These are phyloP conservation scores for Acanthurus lineatus DNA, from an alignment of 2,797 vertebrate genomes.

Conservation along the genomic window DNA sequence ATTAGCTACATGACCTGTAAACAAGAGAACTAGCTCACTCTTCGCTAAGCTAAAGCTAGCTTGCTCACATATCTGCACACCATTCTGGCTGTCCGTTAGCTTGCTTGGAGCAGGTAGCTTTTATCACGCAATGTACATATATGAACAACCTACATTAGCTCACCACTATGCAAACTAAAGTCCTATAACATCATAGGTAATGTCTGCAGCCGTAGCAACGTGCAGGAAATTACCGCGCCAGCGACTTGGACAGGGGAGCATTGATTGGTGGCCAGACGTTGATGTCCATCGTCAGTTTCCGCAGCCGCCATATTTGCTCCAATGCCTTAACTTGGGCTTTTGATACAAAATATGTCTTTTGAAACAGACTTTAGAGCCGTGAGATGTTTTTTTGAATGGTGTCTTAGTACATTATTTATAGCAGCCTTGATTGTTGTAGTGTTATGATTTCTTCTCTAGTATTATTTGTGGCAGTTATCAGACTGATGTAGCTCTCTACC, in stretches of 20 bases:
- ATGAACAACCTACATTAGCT: no score
- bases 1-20: slow-evolving; percentile 13
- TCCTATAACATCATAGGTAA: not conserved
- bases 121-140: not conserved
- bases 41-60: slow-evolving; percentile 69
- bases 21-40: slow-evolving; percentile 23
- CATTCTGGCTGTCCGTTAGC: slow-evolving; percentile 19
- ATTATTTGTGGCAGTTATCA: not conserved
- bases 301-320: slow-evolving; percentile 59
- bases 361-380: not conserved
- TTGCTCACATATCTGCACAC: not conserved
- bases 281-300: slow-evolving; percentile 65
- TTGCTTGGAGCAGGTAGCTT: slow-evolving; percentile 10
- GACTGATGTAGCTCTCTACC: not conserved
- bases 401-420: not conserved
- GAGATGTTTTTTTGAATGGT: rapidly evolving
- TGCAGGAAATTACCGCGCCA: slow-evolving; percentile 72
- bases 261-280: slow-evolving; percentile 54
- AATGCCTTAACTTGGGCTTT: not conserved
- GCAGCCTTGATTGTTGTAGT: slow-evolving; percentile 14
- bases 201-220: slow-evolving; percentile 22
- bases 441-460: slow-evolving; percentile 34
- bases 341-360: not conserved
- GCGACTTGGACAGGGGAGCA: slow-evolving; percentile 32
- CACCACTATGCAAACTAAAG: rapidly evolving